phyloP scores from a whole-genome alignment of 2,113 vertebrate species.

The pig (Sus scrofa) region DNA sequence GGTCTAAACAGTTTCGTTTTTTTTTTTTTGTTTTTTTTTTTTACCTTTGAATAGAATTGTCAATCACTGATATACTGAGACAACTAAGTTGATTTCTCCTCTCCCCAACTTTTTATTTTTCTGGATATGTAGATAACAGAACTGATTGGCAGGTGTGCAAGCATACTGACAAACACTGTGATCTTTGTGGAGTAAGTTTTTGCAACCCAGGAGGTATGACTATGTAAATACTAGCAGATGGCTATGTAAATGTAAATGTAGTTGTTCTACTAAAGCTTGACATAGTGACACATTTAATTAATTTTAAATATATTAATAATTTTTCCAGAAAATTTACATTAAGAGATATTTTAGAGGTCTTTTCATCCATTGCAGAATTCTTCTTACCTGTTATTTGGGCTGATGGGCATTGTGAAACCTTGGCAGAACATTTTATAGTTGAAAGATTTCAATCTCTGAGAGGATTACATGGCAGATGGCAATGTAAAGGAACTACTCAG shows the following conservation, averaged over 20 bases:
- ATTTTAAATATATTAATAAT: constrained; percentile 61
- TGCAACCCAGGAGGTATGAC: constrained; percentile 66
- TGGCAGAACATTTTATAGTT: constrained; percentile 76
- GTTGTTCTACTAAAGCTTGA: constrained; percentile 59
- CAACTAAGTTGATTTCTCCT: not conserved
- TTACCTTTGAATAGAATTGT: not conserved
- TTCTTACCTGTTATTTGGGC: constrained; percentile 57
- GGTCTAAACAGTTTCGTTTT: too few species aligned
- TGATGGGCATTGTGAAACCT: constrained; percentile 60
- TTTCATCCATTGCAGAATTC: constrained; percentile 43
- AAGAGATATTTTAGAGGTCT: not conserved
- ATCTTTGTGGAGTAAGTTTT: constrained; percentile 55
- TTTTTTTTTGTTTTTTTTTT: not conserved
- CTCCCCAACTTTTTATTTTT: not conserved
- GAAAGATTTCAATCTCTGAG: constrained; percentile 78
- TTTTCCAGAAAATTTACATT: constrained; percentile 23
- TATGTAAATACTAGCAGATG: constrained; percentile 79
- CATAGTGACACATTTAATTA: constrained; percentile 67
- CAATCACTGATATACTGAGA: not conserved
- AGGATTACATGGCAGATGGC: constrained; percentile 80
- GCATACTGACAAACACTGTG: constrained; percentile 48
- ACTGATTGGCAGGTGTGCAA: constrained; percentile 71
- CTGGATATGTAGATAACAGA: constrained; percentile 35
- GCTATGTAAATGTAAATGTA: constrained; percentile 71
- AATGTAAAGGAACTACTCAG: constrained; percentile 77